Evolutionary conservation across 2,113 vertebrate genomes (phyloP).

Genomic region (Paradoxurus hermaphroditus): DNA sequence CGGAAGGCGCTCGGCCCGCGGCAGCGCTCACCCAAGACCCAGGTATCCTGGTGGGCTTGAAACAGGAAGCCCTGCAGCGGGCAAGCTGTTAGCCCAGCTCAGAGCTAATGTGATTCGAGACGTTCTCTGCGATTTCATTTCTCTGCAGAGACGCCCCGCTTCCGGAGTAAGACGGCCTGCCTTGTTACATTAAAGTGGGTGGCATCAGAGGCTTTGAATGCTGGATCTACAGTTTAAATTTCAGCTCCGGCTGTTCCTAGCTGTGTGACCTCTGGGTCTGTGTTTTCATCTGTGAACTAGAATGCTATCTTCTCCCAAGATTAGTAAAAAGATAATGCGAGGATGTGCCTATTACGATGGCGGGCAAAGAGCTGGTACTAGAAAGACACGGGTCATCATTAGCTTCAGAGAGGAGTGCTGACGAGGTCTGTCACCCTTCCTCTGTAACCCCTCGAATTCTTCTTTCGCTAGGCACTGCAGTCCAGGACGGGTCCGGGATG

Average conservation of each 20-base stretch:
- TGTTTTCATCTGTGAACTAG: not conserved
- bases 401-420: not conserved
- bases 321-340: not conserved
- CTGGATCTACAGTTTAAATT: not conserved
- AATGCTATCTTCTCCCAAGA: not conserved
- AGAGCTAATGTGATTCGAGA: not conserved
- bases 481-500: no score
- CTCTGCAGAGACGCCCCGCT: not conserved
- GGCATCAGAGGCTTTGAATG: not conserved
- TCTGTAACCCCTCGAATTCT: not conserved
- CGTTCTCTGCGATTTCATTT: not conserved
- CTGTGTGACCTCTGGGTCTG: not conserved
- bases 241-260: not conserved
- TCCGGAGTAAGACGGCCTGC: not conserved
- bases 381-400: not conserved
- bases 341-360: not conserved
- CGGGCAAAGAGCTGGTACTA: not conserved
- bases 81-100: not conserved
- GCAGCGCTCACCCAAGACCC: not conserved
- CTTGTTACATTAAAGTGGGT: not conserved
- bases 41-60: accelerated
- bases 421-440: not conserved
- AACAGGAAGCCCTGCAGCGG: not conserved
- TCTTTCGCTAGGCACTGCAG: not conserved
- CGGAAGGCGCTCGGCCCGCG: not conserved